Conservation (phyloP, 2,113 vertebrate species). For the Aspidoscelis tigris region DNA sequence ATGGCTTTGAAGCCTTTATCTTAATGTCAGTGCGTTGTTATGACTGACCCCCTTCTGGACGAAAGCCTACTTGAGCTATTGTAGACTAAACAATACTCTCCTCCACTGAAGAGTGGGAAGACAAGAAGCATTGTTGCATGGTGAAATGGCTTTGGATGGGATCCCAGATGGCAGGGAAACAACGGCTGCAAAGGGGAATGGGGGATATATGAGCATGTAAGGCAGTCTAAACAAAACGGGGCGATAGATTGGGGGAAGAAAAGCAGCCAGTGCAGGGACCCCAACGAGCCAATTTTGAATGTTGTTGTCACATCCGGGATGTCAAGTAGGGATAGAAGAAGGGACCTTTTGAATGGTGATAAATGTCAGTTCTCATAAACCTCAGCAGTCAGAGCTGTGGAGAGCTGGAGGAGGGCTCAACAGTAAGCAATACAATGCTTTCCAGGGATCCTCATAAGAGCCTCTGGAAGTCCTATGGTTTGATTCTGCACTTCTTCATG, state of each 20-base stretch:
- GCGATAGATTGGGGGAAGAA: slow-evolving; percentile 9
- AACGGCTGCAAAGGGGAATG: slow-evolving; percentile 52
- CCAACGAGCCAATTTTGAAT: slow-evolving; percentile 26
- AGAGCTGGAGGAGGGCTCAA: too few species aligned
- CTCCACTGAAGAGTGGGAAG: slow-evolving; percentile 53
- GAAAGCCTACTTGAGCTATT: slow-evolving; percentile 58
- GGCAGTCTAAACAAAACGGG: slow-evolving; percentile 10
- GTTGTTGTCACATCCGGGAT: slow-evolving; percentile 45
- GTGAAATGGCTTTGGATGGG: slow-evolving; percentile 65
- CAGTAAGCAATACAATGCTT: too few species aligned
- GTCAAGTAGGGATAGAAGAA: slow-evolving; percentile 24
- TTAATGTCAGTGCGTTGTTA: slow-evolving; percentile 71
- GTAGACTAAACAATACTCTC: slow-evolving; percentile 65
- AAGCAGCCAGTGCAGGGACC: neutral
- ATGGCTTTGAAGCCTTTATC: slow-evolving; percentile 64
- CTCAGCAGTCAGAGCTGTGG: too few species aligned
- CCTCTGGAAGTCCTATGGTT: too few species aligned
- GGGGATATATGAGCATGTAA: slow-evolving; percentile 53
- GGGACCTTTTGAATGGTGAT: slow-evolving; percentile 6
- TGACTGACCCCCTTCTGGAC: slow-evolving; percentile 69
- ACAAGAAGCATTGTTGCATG: slow-evolving; percentile 65
- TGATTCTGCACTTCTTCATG: too few species aligned
- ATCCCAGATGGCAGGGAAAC: slow-evolving; percentile 71
- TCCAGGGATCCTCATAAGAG: too few species aligned
- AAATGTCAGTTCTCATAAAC: too few species aligned